Evolutionary conservation across 2,797 vertebrate species (phyloP).

Genomic region (Amblyopsis hoosieri): DNA sequence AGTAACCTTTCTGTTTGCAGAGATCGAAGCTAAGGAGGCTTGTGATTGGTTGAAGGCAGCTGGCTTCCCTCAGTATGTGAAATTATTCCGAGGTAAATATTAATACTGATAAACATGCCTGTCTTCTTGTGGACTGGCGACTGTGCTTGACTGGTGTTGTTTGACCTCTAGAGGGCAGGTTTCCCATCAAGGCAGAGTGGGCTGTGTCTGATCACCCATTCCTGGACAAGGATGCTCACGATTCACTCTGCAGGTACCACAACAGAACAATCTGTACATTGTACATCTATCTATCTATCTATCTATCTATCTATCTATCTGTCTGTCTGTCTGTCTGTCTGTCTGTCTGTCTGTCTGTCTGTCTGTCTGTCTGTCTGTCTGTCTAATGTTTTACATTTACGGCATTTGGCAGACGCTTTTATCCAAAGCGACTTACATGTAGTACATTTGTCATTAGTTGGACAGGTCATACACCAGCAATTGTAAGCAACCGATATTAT

Average conservation of each 20-base stretch:
- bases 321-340: too few relatives aligned
- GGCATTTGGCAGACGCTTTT: too few relatives aligned
- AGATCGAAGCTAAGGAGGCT: constrained; percentile 89
- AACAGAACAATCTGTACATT: background rate
- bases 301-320: too few relatives aligned
- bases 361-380: too few relatives aligned
- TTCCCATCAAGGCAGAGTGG: constrained; percentile 82
- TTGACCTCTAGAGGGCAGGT: constrained; percentile 78
- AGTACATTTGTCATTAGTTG: too few relatives aligned
- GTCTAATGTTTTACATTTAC: too few relatives aligned
- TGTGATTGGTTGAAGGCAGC: constrained; percentile 88
- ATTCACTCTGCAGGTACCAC: constrained; percentile 87
- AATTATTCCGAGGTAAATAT: constrained; percentile 85
- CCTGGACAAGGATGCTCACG: constrained; percentile 84
- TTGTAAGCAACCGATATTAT: too few relatives aligned
- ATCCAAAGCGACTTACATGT: too few relatives aligned
- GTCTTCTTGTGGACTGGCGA: too few relatives aligned
- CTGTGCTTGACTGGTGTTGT: constrained; percentile 12
- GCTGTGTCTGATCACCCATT: constrained; percentile 85
- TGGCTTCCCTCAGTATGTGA: constrained; percentile 88
- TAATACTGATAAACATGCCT: constrained; percentile 16
- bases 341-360: too few relatives aligned
- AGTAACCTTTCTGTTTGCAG: constrained; percentile 71
- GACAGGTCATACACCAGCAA: too few relatives aligned
- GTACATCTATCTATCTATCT: background rate